Conservation (phyloP, 2,113 vertebrate genomes). For the Illadopsis cleaveri region DNA sequence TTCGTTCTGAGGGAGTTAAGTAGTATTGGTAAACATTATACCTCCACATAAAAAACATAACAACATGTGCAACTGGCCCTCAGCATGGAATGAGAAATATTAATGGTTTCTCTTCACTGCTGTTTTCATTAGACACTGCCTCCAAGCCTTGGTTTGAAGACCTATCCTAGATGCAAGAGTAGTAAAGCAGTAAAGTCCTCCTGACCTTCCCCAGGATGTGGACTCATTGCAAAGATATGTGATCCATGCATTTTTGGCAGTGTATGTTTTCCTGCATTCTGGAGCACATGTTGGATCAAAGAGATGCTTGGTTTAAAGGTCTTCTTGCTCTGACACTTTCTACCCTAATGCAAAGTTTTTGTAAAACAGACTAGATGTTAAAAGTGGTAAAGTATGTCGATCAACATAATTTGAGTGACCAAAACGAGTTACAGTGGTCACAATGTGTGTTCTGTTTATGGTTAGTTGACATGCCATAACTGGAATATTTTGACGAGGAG, state of each 20-base stretch:
- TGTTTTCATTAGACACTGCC: background rate
- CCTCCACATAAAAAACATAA: background rate
- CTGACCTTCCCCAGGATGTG: fast-evolving
- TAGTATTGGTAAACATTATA: background rate
- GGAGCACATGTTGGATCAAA: background rate
- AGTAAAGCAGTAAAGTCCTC: background rate
- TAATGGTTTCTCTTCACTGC: background rate
- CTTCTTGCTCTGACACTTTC: background rate
- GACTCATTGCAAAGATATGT: background rate
- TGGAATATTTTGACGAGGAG: background rate
- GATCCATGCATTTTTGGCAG: background rate
- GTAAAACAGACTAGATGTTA: background rate
- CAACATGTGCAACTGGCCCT: background rate
- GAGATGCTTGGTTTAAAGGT: background rate
- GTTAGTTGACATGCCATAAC: background rate
- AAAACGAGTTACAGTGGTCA: background rate
- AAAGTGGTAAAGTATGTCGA: background rate
- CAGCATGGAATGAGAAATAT: background rate
- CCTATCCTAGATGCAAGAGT: background rate
- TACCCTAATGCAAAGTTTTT: background rate
- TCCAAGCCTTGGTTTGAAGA: background rate
- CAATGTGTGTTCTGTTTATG: background rate
- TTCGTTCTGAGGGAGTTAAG: background rate
- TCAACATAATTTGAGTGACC: background rate
- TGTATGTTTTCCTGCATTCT: background rate